Percentiles rank a stretch among this genome's conserved stretches.
phyloP scores from a whole-genome alignment of 2,113 vertebrate species.

The Cettia cetti region DNA sequence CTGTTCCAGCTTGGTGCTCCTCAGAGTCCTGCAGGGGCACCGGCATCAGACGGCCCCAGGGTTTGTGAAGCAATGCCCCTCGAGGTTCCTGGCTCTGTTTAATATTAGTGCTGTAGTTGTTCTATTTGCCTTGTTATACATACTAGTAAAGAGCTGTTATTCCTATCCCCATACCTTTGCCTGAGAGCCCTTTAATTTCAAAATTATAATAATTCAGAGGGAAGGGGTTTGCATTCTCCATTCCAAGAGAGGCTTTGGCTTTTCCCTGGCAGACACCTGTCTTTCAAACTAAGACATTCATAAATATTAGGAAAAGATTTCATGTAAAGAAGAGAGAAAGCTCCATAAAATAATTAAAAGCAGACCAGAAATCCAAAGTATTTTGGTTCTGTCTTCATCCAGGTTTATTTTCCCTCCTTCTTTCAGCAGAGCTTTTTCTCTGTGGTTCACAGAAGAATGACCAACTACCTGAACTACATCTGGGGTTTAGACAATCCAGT shows the following conservation, averaged over 20 bases:
- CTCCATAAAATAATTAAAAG: not conserved
- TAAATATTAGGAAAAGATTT: not conserved
- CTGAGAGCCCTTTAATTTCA: no score
- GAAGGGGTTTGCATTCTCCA: no score
- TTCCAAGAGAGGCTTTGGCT: no score
- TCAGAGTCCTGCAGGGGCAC: not conserved
- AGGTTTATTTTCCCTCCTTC: not conserved
- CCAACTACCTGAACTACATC: not conserved
- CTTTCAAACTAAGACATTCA: no score
- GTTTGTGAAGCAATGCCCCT: not conserved
- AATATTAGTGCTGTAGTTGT: no score
- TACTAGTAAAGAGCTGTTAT: no score
- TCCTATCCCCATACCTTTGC: no score
- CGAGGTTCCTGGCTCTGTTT: no score
- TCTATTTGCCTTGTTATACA: no score
- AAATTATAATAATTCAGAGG: no score
- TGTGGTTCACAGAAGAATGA: not conserved
- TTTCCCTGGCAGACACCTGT: no score
- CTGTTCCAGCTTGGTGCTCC: not conserved
- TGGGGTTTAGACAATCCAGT: not conserved
- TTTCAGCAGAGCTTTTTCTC: not conserved
- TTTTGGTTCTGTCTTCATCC: not conserved
- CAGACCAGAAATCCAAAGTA: not conserved
- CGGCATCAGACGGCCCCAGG: not conserved
- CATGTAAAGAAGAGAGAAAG: not conserved